Conservation (phyloP, 1,140 invertebrate genomes). For the Lepidurus packardi region DNA sequence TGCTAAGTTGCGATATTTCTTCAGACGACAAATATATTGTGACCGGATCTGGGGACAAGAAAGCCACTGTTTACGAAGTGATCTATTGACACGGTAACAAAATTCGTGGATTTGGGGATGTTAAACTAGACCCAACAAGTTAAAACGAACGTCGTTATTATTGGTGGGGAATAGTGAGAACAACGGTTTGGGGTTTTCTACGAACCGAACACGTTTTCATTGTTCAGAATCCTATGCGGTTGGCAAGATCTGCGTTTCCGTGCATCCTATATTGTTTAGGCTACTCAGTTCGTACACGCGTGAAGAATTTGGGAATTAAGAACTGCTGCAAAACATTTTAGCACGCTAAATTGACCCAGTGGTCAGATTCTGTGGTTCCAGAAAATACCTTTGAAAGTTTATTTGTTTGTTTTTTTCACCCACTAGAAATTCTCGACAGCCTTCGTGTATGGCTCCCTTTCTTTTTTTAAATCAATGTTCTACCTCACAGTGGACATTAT, state of each 20-base stretch:
- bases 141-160: no score
- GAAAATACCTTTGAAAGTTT: neutral
- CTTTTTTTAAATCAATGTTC: neutral
- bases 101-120: neutral
- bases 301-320: neutral
- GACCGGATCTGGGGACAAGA: slow-evolving; percentile 97
- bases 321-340: neutral
- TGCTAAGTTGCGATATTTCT: slow-evolving; percentile 98
- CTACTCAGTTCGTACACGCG: no score
- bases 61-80: slow-evolving; percentile 97
- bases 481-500: slow-evolving; percentile 21
- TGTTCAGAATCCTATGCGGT: no score
- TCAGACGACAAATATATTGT: slow-evolving; percentile 98
- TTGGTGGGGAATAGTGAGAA: no score
- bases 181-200: no score
- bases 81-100: slow-evolving; percentile 63
- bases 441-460: neutral
- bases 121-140: no score
- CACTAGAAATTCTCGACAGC: neutral
- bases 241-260: no score
- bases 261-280: no score
- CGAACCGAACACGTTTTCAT: no score
- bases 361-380: neutral
- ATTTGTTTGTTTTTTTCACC: no score
- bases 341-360: neutral